Percentiles rank a stretch among this genome's conserved stretches.
phyloP scores from a whole-genome alignment of 2,888 invertebrate genomes.

The Xylocampa areola region DNA sequence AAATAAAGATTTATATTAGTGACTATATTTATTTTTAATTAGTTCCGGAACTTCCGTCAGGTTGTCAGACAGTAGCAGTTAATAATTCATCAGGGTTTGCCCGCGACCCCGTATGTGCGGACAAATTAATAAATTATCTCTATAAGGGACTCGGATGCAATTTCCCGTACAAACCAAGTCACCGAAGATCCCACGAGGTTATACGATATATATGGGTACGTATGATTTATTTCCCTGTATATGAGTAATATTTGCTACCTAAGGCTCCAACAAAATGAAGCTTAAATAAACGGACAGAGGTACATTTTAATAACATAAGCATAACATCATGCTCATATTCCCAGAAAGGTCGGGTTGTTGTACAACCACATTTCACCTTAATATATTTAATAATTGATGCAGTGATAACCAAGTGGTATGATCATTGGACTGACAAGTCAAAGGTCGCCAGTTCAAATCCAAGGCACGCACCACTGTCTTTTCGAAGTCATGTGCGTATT shows the following conservation, averaged over 20 bases:
- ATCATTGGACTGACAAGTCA: too few species aligned
- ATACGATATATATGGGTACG: conserved; percentile 36
- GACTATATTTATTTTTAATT: conserved; percentile 24
- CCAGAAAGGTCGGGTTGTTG: too few species aligned
- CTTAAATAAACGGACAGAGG: conserved; percentile 20
- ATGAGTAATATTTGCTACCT: conserved; percentile 38
- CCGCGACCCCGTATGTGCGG: conserved; percentile 45
- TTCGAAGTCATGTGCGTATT: too few species aligned
- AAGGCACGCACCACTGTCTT: too few species aligned
- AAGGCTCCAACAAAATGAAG: conserved; percentile 32
- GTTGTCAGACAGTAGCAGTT: conserved; percentile 43
- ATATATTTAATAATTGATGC: too few species aligned
- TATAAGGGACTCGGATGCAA: conserved; percentile 69
- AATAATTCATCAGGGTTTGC: conserved; percentile 49
- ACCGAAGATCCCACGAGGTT: conserved; percentile 52
- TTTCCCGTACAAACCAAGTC: conserved; percentile 65
- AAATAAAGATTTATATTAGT: conserved; percentile 21
- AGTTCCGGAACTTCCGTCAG: conserved; percentile 25
- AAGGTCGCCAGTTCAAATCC: too few species aligned
- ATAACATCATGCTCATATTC: too few species aligned
- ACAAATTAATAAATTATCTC: conserved; percentile 76
- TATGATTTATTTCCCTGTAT: conserved; percentile 46
- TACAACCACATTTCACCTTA: too few species aligned
- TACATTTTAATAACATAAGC: neutral
- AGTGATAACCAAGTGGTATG: too few species aligned